These are phyloP conservation scores for Bombus ignitus DNA, from an alignment of 1,140 invertebrate species.

Conservation along the genomic window DNA sequence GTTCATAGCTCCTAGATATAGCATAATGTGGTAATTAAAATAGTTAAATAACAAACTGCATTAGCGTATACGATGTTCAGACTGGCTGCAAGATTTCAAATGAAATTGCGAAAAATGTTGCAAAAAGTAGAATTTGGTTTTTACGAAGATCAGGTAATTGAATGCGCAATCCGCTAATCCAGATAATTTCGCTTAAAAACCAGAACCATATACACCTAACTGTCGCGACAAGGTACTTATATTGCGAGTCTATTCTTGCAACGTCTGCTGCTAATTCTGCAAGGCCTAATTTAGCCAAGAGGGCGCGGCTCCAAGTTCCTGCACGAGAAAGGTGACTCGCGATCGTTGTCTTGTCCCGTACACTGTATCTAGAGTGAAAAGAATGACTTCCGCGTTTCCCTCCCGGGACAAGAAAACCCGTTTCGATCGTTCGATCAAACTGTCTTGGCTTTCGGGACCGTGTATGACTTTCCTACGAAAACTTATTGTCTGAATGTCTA, in stretches of 20 bases:
- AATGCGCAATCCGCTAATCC: too few relatives aligned
- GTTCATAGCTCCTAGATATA: not conserved
- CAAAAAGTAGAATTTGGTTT: not conserved
- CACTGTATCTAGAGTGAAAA: not conserved
- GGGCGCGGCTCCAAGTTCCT: not conserved
- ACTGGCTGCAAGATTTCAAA: not conserved
- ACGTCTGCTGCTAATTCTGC: not conserved
- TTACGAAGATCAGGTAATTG: too few relatives aligned
- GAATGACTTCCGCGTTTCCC: not conserved
- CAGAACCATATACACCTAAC: not conserved
- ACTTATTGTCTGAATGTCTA: conserved; percentile 14
- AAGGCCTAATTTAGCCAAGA: not conserved
- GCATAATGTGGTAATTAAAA: not conserved
- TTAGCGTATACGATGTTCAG: not conserved
- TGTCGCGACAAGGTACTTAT: not conserved
- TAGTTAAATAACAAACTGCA: not conserved
- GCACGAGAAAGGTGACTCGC: not conserved
- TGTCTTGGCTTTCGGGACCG: not conserved
- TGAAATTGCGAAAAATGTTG: not conserved
- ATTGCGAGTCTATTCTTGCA: not conserved
- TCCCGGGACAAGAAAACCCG: not conserved
- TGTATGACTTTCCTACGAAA: conserved; percentile 7
- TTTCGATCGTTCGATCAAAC: conserved; percentile 9
- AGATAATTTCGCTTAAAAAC: not conserved
- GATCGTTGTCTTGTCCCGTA: not conserved